These are phyloP conservation scores for Nebria salina DNA, from an alignment of 2,888 invertebrate genomes.

Conservation along the genomic window DNA sequence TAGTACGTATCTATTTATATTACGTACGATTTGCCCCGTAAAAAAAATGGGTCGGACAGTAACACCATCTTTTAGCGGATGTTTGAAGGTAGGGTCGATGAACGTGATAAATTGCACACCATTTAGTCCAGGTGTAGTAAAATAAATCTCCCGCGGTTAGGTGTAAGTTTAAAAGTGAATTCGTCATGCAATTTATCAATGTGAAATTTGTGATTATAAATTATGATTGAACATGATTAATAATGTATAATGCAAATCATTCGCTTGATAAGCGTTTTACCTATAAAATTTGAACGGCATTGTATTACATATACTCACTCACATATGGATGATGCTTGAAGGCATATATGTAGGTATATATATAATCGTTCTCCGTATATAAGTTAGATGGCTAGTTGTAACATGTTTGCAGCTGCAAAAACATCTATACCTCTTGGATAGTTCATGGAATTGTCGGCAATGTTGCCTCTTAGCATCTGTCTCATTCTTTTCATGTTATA, in stretches of 20 bases:
- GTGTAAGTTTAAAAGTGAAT: background rate
- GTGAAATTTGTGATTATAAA: background rate
- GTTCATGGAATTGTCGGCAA: conserved; percentile 25
- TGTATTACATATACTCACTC: background rate
- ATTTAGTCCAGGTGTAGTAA: no score
- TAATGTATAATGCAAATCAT: background rate
- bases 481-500: background rate
- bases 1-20: no score
- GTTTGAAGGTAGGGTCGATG: no score
- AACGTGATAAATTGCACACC: background rate
- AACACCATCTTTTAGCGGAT: no score
- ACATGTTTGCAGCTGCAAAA: conserved; percentile 28
- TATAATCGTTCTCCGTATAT: background rate
- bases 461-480: background rate
- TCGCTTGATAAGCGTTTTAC: background rate
- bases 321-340: background rate
- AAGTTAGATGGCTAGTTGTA: background rate
- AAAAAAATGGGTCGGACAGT: no score
- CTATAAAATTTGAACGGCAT: background rate
- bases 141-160: background rate
- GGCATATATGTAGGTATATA: background rate
- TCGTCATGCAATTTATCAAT: background rate
- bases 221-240: background rate
- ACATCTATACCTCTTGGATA: conserved; percentile 11
- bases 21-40: no score